Evolutionary conservation across 2,888 invertebrate species (phyloP), one percentile per base, ranked within the genome.

Genomic region (Drosophila leonis): DNA sequence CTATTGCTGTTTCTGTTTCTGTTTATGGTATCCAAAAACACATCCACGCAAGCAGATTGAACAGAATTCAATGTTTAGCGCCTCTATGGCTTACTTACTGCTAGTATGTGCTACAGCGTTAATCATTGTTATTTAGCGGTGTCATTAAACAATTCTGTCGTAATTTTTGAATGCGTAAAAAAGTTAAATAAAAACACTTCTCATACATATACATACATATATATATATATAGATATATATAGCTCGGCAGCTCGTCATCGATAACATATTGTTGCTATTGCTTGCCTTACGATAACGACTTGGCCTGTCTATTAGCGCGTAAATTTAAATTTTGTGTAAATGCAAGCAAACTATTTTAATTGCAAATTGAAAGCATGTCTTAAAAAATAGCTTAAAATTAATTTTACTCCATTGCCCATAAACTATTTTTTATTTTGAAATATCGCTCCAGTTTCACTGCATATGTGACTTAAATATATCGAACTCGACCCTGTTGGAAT

Each of bases 181-280:
- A 72, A 62, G 48, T 71, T 66, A 73, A 82, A 82, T 79, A 87
- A 82, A 82, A 82, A 84, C 82, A 87, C 82, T 78, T 59, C 56
- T 74, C 61, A 67, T 70, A 70, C 64, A 70, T 66, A 83, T 56
- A 66, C 74, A 75, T 31, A 33, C 18, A 49, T 44, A 69, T 24
- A 62, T 37, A 44, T 35, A 66, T 42, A 59, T 59, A 55, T 44
- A 44, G n/a, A 69, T 24, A 62, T 37, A 24, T 24, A 24, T 65
- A 66, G 49, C 46, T 65, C 39, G 62, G 69, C 68, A 83, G 73
- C 54, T 80, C 78, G 83, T 83, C 86, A 84, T 87, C 87, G 84
- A 82, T 82, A 75, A 62, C 59, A 61, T 54, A 24, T 48, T 66
- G 29, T 78, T 73, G 51, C 61, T 41, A 27, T 59, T 60, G 49